A percentile compares a stretch with the other conserved stretches of the same genome.
These are phyloP conservation scores for Hiodon alosoides DNA, from an alignment of 2,113 vertebrate species.

Conservation along the genomic window DNA sequence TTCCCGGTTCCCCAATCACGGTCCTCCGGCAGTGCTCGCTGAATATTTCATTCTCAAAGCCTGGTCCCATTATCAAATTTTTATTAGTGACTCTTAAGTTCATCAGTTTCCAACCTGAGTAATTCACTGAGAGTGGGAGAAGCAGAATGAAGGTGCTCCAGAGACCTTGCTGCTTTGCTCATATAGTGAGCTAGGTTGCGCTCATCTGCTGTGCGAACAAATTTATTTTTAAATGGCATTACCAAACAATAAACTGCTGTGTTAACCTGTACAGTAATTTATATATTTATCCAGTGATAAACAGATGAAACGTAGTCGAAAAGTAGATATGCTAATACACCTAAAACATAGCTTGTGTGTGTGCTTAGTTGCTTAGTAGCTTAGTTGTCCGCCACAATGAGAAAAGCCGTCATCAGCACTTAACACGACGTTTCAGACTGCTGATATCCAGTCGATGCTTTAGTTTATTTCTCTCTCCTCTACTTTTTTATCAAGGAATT, in stretches of 20 bases:
- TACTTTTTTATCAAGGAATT: conserved; percentile 7
- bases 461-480: background rate
- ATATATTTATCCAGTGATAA: too few species aligned
- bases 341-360: background rate
- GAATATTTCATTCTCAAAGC: conserved; percentile 24
- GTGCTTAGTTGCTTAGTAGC: background rate
- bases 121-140: background rate
- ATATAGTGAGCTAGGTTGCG: too few species aligned
- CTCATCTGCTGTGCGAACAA: too few species aligned
- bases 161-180: background rate
- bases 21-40: conserved; percentile 17
- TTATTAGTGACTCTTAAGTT: conserved; percentile 23
- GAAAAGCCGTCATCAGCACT: background rate
- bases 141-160: background rate
- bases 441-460: background rate
- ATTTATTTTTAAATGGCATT: too few species aligned
- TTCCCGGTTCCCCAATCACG: background rate
- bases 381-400: too few species aligned
- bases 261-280: too few species aligned
- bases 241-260: too few species aligned
- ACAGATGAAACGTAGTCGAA: conserved; percentile 1
- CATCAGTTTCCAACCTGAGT: conserved; percentile 2
- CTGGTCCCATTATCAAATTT: conserved; percentile 22
- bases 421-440: background rate
- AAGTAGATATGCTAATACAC: background rate